These are phyloP conservation scores for Procavia capensis DNA, from an alignment of 2,113 vertebrate genomes.

Conservation along the genomic window DNA sequence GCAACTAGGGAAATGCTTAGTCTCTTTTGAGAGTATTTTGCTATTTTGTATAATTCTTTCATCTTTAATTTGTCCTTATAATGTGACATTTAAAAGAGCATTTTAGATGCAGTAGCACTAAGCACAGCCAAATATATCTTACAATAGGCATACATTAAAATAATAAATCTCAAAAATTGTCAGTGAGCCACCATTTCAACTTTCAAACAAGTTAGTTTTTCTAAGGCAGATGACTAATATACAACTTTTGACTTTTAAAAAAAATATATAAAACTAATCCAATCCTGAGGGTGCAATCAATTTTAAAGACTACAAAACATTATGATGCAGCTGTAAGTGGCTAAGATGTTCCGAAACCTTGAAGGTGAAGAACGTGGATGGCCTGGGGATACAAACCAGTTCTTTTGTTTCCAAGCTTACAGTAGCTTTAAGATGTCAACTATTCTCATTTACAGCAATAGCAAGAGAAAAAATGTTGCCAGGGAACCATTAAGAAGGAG, in stretches of 20 bases:
- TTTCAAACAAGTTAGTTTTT: conserved; percentile 56
- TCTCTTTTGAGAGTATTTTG: conserved; percentile 7
- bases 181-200: conserved; percentile 41
- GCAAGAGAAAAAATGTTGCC: conserved; percentile 80
- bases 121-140: conserved; percentile 28
- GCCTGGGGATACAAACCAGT: background rate
- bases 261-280: conserved; percentile 16
- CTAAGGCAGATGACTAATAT: conserved; percentile 10
- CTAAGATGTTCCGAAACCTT: conserved; percentile 31
- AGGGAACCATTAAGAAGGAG: conserved; percentile 77
- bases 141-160: conserved; percentile 43
- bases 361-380: background rate
- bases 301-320: background rate
- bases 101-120: conserved; percentile 43
- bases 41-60: conserved; percentile 26
- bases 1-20: background rate
- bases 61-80: conserved; percentile 49
- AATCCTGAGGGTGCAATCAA: conserved; percentile 44
- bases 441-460: conserved; percentile 79
- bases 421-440: conserved; percentile 71
- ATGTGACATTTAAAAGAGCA: conserved; percentile 54
- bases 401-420: conserved; percentile 71
- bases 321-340: background rate
- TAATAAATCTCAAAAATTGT: conserved; percentile 54
- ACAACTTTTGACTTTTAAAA: conserved; percentile 47